Evolutionary conservation across 2,888 invertebrate species (phyloP).

Genomic region (Deilephila elpenor): DNA sequence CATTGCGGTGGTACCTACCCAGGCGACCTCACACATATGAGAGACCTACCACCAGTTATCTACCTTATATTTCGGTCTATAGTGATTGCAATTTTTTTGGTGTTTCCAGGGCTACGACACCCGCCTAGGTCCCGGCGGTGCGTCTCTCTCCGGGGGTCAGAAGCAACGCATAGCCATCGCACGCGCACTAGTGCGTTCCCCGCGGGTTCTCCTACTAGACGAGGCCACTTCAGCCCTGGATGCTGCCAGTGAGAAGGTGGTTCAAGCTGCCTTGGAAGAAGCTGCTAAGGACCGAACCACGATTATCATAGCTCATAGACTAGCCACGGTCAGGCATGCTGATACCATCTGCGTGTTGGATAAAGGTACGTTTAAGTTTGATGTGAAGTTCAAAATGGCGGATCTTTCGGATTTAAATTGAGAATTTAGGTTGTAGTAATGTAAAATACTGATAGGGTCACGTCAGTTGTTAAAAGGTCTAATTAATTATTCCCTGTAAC

Average conservation of each 20-base stretch:
- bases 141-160: constrained; percentile 90
- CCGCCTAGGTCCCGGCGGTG: constrained; percentile 86
- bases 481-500: too few relatives aligned
- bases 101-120: constrained; percentile 87
- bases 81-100: too few relatives aligned
- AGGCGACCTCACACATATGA: too few relatives aligned
- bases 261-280: constrained; percentile 92
- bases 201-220: constrained; percentile 86
- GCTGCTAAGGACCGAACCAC: constrained; percentile 91
- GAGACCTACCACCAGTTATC: too few relatives aligned
- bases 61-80: too few relatives aligned
- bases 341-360: constrained; percentile 93
- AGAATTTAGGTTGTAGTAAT: too few relatives aligned
- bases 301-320: constrained; percentile 93
- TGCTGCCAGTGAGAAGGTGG: constrained; percentile 89
- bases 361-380: constrained; percentile 79
- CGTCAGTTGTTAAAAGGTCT: too few relatives aligned
- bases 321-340: constrained; percentile 92
- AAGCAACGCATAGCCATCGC: constrained; percentile 91
- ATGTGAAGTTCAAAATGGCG: too few relatives aligned
- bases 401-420: too few relatives aligned
- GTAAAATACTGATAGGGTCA: too few relatives aligned
- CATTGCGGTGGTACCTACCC: too few relatives aligned
- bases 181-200: constrained; percentile 86
- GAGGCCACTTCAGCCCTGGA: constrained; percentile 90